A percentile compares a stretch with the other conserved stretches of the same genome.
Evolutionary conservation across 2,113 vertebrate species (phyloP).

Genomic region (Albula glossodonta): DNA sequence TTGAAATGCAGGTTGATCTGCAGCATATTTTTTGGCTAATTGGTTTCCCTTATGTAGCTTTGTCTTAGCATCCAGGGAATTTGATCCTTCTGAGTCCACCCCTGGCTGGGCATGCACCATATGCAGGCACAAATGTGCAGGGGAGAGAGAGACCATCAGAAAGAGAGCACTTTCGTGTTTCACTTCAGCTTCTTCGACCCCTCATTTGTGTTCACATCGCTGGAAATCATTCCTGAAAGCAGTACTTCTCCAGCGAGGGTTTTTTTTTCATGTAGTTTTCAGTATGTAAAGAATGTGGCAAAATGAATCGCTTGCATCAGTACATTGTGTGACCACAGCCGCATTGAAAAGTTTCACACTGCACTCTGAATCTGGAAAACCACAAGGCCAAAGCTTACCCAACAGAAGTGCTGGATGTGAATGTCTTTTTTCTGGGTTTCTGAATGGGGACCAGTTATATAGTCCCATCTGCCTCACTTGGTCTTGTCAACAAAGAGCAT

Average conservation of each 20-base stretch:
- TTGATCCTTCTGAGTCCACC: not conserved
- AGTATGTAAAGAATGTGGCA: not conserved
- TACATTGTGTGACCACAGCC: constrained; percentile 19
- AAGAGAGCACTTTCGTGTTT: not conserved
- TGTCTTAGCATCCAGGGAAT: not conserved
- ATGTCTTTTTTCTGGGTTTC: constrained; percentile 12
- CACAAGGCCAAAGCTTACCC: not conserved
- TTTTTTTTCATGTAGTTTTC: not conserved
- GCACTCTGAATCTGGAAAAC: constrained; percentile 22
- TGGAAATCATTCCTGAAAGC: constrained; percentile 19
- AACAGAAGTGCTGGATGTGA: not conserved
- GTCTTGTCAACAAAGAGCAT: constrained; percentile 9
- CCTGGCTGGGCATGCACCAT: not conserved
- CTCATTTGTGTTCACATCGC: not conserved
- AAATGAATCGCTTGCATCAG: constrained; percentile 13
- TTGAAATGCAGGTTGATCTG: not conserved
- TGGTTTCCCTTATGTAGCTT: not conserved
- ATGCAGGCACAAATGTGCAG: not conserved
- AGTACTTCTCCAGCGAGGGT: constrained; percentile 8
- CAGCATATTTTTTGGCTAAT: not conserved
- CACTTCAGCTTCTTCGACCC: constrained; percentile 10
- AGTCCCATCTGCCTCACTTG: constrained; percentile 8
- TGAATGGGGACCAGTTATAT: constrained; percentile 1
- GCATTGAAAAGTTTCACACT: constrained; percentile 12
- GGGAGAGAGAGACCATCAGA: not conserved